Evolutionary conservation across 92 coral and sea anemone species (phyloP).

Genomic region (Zoanthus sansibaricus): DNA sequence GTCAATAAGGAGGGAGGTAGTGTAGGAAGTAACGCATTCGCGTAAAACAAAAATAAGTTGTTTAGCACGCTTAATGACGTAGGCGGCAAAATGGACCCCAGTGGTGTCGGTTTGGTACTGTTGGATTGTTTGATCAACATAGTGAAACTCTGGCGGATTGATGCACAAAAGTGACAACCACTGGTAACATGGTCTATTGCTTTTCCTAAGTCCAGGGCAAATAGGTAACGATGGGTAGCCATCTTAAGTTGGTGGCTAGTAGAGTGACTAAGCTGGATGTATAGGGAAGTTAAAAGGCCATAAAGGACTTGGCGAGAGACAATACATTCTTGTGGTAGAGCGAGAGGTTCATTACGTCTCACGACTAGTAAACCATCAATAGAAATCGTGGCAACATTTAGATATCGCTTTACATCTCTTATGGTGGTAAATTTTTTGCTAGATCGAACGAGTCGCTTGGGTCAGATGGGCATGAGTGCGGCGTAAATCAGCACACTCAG

Average conservation of each 20-base stretch:
- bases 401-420: background rate
- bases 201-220: constrained; percentile 21
- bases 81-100: constrained; percentile 66
- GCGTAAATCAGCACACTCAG: constrained; percentile 21
- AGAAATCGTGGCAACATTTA: constrained; percentile 24
- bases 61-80: constrained; percentile 54
- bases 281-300: constrained; percentile 27
- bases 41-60: constrained; percentile 65
- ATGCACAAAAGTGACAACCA: constrained; percentile 18
- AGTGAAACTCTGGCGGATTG: background rate
- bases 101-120: constrained; percentile 52
- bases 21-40: constrained; percentile 61
- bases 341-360: constrained; percentile 27
- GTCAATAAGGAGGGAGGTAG: constrained; percentile 49
- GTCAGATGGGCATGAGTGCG: background rate
- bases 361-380: constrained; percentile 18
- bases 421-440: background rate
- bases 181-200: background rate
- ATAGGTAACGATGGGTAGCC: constrained; percentile 24
- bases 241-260: constrained; percentile 26
- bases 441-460: constrained; percentile 26
- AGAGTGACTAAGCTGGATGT: constrained; percentile 25
- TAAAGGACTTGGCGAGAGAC: constrained; percentile 38
- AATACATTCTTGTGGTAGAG: constrained; percentile 15
- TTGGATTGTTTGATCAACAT: constrained; percentile 48